Evolutionary conservation across 2,797 vertebrate genomes (phyloP).

Genomic region (Mormyrus hasselquistii): DNA sequence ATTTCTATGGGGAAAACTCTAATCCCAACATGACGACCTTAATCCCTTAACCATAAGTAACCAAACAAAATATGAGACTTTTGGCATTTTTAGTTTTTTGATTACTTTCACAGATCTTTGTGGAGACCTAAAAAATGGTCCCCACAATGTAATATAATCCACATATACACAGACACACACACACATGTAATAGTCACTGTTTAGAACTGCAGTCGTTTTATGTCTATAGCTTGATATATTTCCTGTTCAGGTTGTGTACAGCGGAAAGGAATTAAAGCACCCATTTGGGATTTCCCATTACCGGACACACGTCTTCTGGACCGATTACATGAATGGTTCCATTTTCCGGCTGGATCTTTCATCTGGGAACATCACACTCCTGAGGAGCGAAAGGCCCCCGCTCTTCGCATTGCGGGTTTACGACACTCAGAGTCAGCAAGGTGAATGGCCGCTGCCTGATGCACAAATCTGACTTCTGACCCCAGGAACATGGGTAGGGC

Average conservation of each 20-base stretch:
- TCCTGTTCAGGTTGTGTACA: conserved; percentile 79
- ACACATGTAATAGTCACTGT: background rate
- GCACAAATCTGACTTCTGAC: background rate
- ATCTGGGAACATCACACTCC: conserved; percentile 74
- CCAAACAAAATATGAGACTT: too few species aligned
- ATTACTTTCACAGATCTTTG: too few species aligned
- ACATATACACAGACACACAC: background rate
- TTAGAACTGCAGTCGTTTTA: background rate
- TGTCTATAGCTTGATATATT: background rate
- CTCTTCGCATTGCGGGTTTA: conserved; percentile 91
- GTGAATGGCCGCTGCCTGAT: conserved; percentile 48
- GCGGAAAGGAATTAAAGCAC: conserved; percentile 91
- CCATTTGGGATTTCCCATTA: conserved; percentile 94
- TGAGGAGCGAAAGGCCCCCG: conserved; percentile 87
- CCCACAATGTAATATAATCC: too few species aligned
- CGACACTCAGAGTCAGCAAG: conserved; percentile 89
- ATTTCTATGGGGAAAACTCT: too few species aligned
- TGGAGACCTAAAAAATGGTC: too few species aligned
- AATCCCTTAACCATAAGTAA: too few species aligned
- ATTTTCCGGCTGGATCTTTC: conserved; percentile 91
- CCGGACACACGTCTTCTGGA: conserved; percentile 90
- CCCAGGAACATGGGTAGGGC: background rate
- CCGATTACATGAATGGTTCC: conserved; percentile 97
- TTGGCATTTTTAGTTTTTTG: too few species aligned
- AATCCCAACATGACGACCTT: too few species aligned